Conservation (phyloP, 2,797 vertebrate genomes). For the Ara ararauna region DNA sequence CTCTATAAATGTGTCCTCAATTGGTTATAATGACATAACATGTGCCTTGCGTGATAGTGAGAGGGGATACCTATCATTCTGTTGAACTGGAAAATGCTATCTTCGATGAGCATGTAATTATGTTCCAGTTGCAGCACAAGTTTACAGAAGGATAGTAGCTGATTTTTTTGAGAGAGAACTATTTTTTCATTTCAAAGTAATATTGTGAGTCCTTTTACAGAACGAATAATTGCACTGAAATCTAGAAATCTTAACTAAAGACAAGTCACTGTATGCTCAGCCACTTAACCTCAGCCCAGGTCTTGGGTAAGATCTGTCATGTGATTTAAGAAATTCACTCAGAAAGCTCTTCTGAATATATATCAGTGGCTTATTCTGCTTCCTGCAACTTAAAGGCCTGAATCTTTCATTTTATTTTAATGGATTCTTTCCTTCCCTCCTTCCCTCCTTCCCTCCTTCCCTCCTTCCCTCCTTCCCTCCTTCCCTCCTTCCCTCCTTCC, state of each 20-base stretch:
- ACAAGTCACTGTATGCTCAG: not conserved
- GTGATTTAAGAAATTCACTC: conserved; percentile 44
- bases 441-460: not conserved
- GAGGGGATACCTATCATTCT: not conserved
- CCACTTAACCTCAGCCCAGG: conserved; percentile 32
- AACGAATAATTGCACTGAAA: conserved; percentile 42
- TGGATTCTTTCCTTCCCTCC: not conserved
- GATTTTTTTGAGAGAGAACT: conserved; percentile 1
- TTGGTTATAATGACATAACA: not conserved
- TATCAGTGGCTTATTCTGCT: conserved; percentile 10
- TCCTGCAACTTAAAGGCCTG: not conserved
- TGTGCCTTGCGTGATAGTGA: not conserved
- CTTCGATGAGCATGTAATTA: conserved; percentile 13
- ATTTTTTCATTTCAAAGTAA: conserved; percentile 59
- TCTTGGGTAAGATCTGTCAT: conserved; percentile 28
- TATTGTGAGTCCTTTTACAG: not conserved
- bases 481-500: not conserved
- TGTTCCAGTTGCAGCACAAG: not conserved
- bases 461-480: no score
- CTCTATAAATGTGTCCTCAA: not conserved
- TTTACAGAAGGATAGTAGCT: conserved; percentile 10
- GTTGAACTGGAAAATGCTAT: not conserved
- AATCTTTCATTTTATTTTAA: conserved; percentile 11
- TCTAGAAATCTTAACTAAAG: conserved; percentile 32
- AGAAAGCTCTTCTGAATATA: not conserved